Percentiles rank a stretch among this genome's conserved stretches.
Conservation (phyloP, 2,797 vertebrate genomes). For the Holocentrus rufus region DNA sequence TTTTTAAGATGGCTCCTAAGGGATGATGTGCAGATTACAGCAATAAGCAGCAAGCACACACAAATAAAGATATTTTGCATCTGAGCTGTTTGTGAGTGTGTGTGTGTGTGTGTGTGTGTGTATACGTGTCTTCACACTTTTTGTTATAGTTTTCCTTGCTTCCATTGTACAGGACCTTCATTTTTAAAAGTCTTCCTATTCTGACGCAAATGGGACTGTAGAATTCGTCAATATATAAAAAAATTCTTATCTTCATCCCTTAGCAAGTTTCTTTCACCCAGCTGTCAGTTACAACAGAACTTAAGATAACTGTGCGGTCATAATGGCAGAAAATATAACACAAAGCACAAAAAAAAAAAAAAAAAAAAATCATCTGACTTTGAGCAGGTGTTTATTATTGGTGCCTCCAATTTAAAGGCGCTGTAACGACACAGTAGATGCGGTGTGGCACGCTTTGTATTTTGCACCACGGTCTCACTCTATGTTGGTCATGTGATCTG, state of each 20-base stretch:
- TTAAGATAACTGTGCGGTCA: too few relatives aligned
- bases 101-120: not conserved
- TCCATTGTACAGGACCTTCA: not conserved
- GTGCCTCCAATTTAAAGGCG: not conserved
- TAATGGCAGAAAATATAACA: too few relatives aligned
- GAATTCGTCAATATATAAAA: too few relatives aligned
- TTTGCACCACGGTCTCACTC: not conserved
- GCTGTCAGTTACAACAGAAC: too few relatives aligned
- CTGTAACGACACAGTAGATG: not conserved
- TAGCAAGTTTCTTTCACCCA: too few relatives aligned
- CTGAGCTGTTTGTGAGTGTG: not conserved
- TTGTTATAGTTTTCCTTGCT: not conserved
- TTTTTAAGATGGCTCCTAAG: slow-evolving; percentile 22
- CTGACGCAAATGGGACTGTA: not conserved
- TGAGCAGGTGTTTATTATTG: not conserved
- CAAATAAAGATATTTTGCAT: not conserved
- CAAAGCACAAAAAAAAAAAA: too few relatives aligned
- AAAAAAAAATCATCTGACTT: not conserved
- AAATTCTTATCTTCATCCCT: too few relatives aligned
- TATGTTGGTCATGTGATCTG: not conserved
- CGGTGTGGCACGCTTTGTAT: not conserved
- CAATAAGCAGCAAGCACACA: not conserved
- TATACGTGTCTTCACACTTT: too few relatives aligned
- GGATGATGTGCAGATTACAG: slow-evolving; percentile 9
- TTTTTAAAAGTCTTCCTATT: not conserved